A percentile compares a stretch with the other conserved stretches of the same genome.
Evolutionary conservation across 2,797 vertebrate genomes (phyloP).

Genomic region (Micromesistius poutassou): DNA sequence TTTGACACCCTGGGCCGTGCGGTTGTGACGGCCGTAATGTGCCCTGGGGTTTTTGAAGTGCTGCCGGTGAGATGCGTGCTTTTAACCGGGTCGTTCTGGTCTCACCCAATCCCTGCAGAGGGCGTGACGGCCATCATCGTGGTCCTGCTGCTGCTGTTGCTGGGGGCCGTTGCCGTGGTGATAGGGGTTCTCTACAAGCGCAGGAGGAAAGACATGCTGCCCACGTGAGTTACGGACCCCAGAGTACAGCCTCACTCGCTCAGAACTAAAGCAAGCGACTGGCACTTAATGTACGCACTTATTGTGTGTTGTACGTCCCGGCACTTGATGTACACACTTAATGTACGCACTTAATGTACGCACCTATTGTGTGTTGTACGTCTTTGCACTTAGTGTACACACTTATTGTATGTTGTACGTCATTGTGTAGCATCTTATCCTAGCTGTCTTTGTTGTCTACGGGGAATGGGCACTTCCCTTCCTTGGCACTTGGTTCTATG

Average conservation of each 20-base stretch:
- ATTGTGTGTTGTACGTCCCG: too few relatives aligned
- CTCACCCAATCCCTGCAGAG: conserved; percentile 32
- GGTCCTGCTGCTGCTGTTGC: conserved; percentile 36
- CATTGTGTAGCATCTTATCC: too few relatives aligned
- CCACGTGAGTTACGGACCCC: conserved; percentile 39
- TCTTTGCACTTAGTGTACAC: too few relatives aligned
- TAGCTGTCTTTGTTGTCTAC: too few relatives aligned
- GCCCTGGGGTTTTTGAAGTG: background rate
- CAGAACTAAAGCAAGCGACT: too few relatives aligned
- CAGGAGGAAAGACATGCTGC: conserved; percentile 35
- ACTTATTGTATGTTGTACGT: too few relatives aligned
- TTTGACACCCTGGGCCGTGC: background rate
- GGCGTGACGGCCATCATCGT: conserved; percentile 30
- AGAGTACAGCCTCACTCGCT: background rate
- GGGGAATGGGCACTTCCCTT: background rate
- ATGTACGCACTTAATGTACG: too few relatives aligned
- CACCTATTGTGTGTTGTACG: too few relatives aligned
- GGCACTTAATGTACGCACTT: too few relatives aligned
- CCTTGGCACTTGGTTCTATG: too few relatives aligned
- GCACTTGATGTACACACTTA: too few relatives aligned
- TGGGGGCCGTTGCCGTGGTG: conserved; percentile 39
- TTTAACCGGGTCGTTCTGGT: background rate
- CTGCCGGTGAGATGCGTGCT: background rate
- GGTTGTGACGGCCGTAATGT: background rate
- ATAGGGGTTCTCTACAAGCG: conserved; percentile 51